phyloP scores from a whole-genome alignment of 2,797 vertebrate genomes.

The Podarcis siculus region DNA sequence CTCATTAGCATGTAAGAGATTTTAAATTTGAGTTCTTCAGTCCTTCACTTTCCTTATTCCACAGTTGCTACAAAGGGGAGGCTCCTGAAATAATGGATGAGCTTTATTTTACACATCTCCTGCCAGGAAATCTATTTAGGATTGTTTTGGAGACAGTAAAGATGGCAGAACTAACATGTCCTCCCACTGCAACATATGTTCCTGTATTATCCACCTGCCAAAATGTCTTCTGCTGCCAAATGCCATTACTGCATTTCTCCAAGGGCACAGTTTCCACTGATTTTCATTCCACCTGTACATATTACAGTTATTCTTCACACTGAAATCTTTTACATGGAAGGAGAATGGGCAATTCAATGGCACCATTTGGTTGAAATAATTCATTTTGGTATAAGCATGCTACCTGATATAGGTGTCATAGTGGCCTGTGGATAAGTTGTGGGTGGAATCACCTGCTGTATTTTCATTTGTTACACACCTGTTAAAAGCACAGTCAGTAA shows the following conservation, averaged over 20 bases:
- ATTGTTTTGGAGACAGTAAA: conserved; percentile 41
- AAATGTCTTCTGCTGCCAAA: conserved; percentile 49
- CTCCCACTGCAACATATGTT: conserved; percentile 41
- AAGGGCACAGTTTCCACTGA: background rate
- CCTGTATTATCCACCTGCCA: conserved; percentile 43
- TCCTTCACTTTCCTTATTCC: conserved; percentile 15
- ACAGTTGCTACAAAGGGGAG: background rate
- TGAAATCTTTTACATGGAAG: conserved; percentile 17
- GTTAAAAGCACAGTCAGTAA: background rate
- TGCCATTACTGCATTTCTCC: background rate
- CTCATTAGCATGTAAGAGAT: conserved; percentile 9
- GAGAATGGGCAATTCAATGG: background rate
- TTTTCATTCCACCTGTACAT: background rate
- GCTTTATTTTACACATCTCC: conserved; percentile 1
- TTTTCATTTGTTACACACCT: background rate
- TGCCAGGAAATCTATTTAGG: conserved; percentile 41
- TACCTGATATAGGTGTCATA: background rate
- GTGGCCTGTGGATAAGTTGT: background rate
- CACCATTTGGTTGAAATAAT: conserved; percentile 1
- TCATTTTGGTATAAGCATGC: background rate
- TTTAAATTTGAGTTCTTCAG: background rate
- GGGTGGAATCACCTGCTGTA: background rate
- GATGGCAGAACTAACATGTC: conserved; percentile 36
- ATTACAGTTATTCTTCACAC: background rate
- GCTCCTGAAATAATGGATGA: background rate